phyloP scores from a whole-genome alignment of 2,888 invertebrate genomes.

The Thecocarcelia acutangulata region DNA sequence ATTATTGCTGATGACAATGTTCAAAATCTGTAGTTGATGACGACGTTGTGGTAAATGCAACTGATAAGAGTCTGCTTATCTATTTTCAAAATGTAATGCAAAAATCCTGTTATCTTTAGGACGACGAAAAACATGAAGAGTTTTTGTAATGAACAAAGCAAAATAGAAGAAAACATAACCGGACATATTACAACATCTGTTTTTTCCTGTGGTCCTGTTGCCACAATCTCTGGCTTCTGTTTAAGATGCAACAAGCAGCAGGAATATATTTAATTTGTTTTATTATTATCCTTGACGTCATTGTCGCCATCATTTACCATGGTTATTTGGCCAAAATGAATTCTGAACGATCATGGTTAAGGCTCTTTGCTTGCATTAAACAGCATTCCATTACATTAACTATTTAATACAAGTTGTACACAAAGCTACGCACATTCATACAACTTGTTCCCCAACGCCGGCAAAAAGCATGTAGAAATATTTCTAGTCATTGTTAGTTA shows the following conservation, averaged over 20 bases:
- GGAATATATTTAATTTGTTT: conserved; percentile 48
- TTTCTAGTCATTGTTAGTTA: conserved; percentile 16
- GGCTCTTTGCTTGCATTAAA: conserved; percentile 6
- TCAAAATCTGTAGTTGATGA: conserved; percentile 25
- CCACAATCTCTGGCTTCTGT: neutral
- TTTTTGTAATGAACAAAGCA: neutral
- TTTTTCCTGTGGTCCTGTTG: conserved; percentile 8
- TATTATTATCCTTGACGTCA: conserved; percentile 18
- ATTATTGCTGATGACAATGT: conserved; percentile 35
- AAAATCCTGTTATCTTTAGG: conserved; percentile 37
- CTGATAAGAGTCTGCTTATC: conserved; percentile 35
- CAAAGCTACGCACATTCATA: neutral
- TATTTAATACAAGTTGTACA: conserved; percentile 10
- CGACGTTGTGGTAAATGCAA: conserved; percentile 12
- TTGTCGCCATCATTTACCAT: conserved; percentile 38
- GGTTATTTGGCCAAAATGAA: conserved; percentile 43
- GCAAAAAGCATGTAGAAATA: conserved; percentile 1
- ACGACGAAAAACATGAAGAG: neutral
- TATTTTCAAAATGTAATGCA: conserved; percentile 37
- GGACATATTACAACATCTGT: conserved; percentile 33
- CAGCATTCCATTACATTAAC: conserved; percentile 34
- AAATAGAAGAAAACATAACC: neutral
- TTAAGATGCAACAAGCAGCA: conserved; percentile 58
- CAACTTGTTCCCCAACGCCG: neutral
- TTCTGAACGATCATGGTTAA: conserved; percentile 19